Percentiles rank a stretch among this genome's conserved stretches.
These are phyloP conservation scores for Mimas tiliae DNA, from an alignment of 2,888 invertebrate genomes.

Conservation along the genomic window DNA sequence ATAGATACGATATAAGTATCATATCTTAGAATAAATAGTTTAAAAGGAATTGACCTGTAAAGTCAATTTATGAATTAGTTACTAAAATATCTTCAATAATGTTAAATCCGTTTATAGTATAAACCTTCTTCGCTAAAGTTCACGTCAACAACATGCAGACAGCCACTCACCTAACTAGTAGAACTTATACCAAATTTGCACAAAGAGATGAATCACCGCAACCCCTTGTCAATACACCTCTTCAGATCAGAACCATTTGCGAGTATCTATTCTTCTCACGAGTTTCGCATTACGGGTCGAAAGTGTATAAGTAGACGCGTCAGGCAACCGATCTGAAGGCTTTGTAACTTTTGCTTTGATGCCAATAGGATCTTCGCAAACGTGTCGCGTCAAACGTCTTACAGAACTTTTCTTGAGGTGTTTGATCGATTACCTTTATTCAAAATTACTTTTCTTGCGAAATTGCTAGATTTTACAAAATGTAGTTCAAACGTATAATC, in stretches of 20 bases:
- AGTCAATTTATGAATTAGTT: too few relatives aligned
- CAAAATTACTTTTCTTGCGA: conserved; percentile 44
- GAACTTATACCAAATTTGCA: conserved; percentile 36
- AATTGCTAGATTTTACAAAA: conserved; percentile 9
- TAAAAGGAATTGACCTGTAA: too few relatives aligned
- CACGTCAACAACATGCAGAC: not conserved
- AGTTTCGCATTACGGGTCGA: conserved; percentile 55
- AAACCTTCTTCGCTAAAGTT: not conserved
- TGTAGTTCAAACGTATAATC: not conserved
- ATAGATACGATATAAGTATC: too few relatives aligned
- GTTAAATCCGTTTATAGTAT: not conserved
- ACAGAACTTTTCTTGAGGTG: conserved; percentile 47
- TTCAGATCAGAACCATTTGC: conserved; percentile 48
- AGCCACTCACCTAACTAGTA: not conserved
- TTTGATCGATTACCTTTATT: conserved; percentile 55
- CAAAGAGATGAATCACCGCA: conserved; percentile 45
- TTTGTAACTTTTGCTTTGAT: conserved; percentile 55
- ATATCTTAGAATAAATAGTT: too few relatives aligned
- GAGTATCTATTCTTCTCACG: conserved; percentile 61
- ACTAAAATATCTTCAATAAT: too few relatives aligned
- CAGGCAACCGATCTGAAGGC: conserved; percentile 43
- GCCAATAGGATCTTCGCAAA: conserved; percentile 49
- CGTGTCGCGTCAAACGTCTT: conserved; percentile 49
- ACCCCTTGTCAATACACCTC: conserved; percentile 46
- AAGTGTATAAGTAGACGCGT: conserved; percentile 51